These are phyloP conservation scores for Temnopleurus reevesii DNA, from an alignment of 53 echinoderm and acorn worm genomes.

Conservation along the genomic window DNA sequence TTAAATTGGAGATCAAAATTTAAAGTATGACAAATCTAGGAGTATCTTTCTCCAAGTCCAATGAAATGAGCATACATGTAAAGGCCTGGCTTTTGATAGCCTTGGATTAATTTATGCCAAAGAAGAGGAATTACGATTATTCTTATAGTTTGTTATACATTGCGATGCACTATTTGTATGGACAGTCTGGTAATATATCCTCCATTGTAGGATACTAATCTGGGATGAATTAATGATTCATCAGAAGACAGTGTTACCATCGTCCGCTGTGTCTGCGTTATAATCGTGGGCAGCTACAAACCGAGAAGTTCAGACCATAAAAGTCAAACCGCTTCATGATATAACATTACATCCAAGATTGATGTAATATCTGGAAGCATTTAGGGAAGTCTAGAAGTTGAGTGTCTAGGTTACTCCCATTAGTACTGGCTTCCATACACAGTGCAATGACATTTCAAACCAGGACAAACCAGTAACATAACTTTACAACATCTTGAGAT, in stretches of 20 bases:
- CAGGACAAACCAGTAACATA: not conserved
- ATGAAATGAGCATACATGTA: too few species aligned
- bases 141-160: too few species aligned
- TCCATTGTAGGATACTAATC: too few species aligned
- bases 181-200: too few species aligned
- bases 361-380: not conserved
- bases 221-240: slow-evolving; percentile 8
- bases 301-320: not conserved
- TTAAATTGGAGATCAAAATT: too few species aligned
- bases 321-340: not conserved
- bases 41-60: too few species aligned
- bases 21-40: too few species aligned
- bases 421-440: not conserved
- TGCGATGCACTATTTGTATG: too few species aligned
- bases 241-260: not conserved
- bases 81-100: too few species aligned
- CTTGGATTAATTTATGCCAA: too few species aligned
- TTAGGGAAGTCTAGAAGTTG: not conserved
- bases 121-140: too few species aligned
- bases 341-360: not conserved
- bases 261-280: not conserved
- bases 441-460: not conserved
- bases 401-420: not conserved
- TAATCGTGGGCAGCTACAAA: not conserved
- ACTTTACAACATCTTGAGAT: too few species aligned